Base-by-base conservation (phyloP, 2,113 vertebrate genomes). In the Gopherus evgoodei region DNA sequence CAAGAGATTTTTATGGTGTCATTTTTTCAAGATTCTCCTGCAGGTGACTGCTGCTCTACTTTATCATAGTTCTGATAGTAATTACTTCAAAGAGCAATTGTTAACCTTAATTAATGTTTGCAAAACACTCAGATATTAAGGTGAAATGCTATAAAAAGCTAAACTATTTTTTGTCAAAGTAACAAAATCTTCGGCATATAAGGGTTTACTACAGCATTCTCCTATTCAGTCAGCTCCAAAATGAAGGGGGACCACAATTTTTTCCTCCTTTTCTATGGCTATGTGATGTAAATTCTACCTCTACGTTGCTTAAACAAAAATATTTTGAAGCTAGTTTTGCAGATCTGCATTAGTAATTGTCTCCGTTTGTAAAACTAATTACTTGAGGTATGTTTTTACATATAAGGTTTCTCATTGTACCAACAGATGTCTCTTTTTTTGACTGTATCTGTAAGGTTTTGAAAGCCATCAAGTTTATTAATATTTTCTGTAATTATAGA, bases 31-130 rank as follows among this genome's bases (percentile, higher is more conserved):
- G 44, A 79, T 85, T 94, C 35, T 91, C 87, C n/a, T 83, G 25
- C n/a, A 27, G 0, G 0, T 56, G 88, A 14, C 85, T 87, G 90
- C 50, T 83, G 87, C 22, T 85, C 38, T 38, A 12, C 31, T 49
- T 89, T 81, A 17, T 81, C 52, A 49, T 90, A 54, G 52, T 42
- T 95, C 22, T 84, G 62, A 62, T 75, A 83, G 8, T 91, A 89
- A 80, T 95, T 87, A n/a, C 50, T 89, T 89, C 87, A 69, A 86
- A 94, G 31, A 84, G 62, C 29, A 53, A 69, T 95, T 76, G n/a
- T 95, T 87, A 93, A 16, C 78, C 69, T 13, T 94, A 89, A 89
- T 75, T 90, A 69, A 42, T 96, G 79, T 95, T 86, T 95, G 81
- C 69, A 91, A 76, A 53, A 91, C 53, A 86, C 5, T 78, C 7